Conservation (phyloP, 2,113 vertebrate genomes). For the Romanogobio albipinnatus region DNA sequence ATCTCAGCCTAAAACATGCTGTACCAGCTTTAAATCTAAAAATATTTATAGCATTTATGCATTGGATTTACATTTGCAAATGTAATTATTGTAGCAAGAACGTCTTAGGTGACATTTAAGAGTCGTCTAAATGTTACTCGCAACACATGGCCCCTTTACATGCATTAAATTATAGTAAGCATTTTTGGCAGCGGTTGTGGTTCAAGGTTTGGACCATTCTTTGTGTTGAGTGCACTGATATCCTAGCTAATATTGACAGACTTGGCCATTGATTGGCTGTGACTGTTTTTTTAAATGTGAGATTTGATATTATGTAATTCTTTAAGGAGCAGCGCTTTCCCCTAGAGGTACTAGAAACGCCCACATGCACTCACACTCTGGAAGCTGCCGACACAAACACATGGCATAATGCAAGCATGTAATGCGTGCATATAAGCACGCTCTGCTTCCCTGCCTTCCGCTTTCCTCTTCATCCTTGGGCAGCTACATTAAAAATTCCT, state of each 20-base stretch:
- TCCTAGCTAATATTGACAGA: slow-evolving; percentile 41
- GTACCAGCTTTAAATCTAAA: not conserved
- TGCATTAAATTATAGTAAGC: slow-evolving; percentile 10
- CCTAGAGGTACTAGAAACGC: slow-evolving; percentile 49
- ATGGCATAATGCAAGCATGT: slow-evolving; percentile 43
- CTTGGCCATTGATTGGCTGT: slow-evolving; percentile 56
- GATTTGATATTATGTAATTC: slow-evolving; percentile 64
- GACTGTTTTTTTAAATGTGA: slow-evolving; percentile 37
- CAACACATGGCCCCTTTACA: slow-evolving; percentile 8
- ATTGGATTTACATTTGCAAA: not conserved
- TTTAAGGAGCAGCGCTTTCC: slow-evolving; percentile 63
- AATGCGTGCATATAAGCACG: slow-evolving; percentile 9
- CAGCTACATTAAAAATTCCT: slow-evolving; percentile 1
- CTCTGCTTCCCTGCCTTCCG: slow-evolving; percentile 26
- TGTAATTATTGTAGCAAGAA: not conserved
- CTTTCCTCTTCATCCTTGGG: slow-evolving; percentile 18
- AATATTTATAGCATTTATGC: not conserved
- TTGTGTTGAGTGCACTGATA: not conserved
- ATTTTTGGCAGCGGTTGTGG: not conserved
- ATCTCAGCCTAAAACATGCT: not conserved
- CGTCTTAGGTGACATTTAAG: slow-evolving; percentile 27
- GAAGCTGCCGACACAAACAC: slow-evolving; percentile 37
- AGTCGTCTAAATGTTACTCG: not conserved
- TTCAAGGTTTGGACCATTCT: not conserved
- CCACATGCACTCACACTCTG: slow-evolving; percentile 46